Evolutionary conservation across 2,888 invertebrate genomes (phyloP).

Genomic region (Hydropsyche betteni): DNA sequence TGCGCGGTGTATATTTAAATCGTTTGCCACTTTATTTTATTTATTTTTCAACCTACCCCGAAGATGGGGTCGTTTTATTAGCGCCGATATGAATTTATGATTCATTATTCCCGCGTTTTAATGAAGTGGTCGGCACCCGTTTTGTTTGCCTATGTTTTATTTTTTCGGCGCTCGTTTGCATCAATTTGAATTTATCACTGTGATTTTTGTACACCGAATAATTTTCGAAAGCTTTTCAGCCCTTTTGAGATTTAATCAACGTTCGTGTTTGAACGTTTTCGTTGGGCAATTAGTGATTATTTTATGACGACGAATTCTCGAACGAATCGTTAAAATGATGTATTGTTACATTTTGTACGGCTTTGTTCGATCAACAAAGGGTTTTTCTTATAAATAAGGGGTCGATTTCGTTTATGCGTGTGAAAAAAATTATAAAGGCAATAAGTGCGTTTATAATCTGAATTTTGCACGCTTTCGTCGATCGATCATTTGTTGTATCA

Average conservation of each 20-base stretch:
- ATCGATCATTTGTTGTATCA: constrained; percentile 32
- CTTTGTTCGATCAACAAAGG: neutral
- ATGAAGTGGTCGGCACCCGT: constrained; percentile 36
- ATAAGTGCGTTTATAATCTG: constrained; percentile 37
- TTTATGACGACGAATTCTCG: too few species aligned
- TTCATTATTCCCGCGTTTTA: constrained; percentile 36
- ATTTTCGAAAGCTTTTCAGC: too few species aligned
- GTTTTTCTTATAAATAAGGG: constrained; percentile 16
- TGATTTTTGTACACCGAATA: too few species aligned
- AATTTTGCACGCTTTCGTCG: constrained; percentile 36
- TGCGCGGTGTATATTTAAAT: constrained; percentile 32
- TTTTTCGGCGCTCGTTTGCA: neutral
- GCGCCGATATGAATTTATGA: constrained; percentile 40
- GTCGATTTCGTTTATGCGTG: constrained; percentile 4
- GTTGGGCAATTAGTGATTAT: too few species aligned
- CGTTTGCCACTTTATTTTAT: constrained; percentile 45
- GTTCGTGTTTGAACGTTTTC: too few species aligned
- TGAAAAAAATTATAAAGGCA: constrained; percentile 37
- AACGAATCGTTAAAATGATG: constrained; percentile 26
- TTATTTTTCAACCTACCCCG: constrained; percentile 17
- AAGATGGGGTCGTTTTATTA: constrained; percentile 36
- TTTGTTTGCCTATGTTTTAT: neutral
- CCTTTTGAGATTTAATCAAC: too few species aligned
- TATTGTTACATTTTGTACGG: constrained; percentile 5
- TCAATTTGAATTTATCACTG: too few species aligned